phyloP scores from a whole-genome alignment of 2,797 vertebrate genomes.

The Acestrorhynchus altus region DNA sequence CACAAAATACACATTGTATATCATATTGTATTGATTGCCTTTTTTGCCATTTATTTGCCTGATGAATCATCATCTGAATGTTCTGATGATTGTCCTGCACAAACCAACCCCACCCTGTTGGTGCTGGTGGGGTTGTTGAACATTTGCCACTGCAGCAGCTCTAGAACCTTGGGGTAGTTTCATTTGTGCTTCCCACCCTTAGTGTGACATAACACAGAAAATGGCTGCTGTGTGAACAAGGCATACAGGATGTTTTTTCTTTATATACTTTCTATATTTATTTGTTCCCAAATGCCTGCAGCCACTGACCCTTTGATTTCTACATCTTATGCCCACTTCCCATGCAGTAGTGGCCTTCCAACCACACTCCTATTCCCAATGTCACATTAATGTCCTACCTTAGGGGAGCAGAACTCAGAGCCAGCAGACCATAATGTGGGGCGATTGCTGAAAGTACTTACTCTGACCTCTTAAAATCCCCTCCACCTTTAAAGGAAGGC shows the following conservation, averaged over 20 bases:
- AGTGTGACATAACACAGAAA: neutral
- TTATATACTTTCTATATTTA: neutral
- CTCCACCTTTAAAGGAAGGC: conserved; percentile 2
- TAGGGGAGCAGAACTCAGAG: neutral
- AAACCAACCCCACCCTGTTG: too few species aligned
- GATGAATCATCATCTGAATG: too few species aligned
- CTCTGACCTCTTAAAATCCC: conserved; percentile 20
- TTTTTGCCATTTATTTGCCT: too few species aligned
- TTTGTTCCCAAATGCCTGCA: neutral
- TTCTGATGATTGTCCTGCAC: too few species aligned
- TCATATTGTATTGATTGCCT: too few species aligned
- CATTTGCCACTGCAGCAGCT: too few species aligned
- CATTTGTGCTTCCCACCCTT: neutral
- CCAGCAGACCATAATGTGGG: neutral
- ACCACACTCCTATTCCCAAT: neutral
- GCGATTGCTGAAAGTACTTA: neutral
- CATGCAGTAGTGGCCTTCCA: neutral
- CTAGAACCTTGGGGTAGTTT: too few species aligned
- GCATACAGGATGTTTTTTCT: neutral
- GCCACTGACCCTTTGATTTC: neutral
- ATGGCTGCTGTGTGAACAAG: neutral
- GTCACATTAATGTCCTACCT: conserved; percentile 2
- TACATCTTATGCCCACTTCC: neutral
- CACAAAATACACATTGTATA: too few species aligned
- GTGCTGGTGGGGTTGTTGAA: too few species aligned